Evolutionary conservation across 2,888 invertebrate genomes (phyloP).

Genomic region (Rhagonycha fulva): DNA sequence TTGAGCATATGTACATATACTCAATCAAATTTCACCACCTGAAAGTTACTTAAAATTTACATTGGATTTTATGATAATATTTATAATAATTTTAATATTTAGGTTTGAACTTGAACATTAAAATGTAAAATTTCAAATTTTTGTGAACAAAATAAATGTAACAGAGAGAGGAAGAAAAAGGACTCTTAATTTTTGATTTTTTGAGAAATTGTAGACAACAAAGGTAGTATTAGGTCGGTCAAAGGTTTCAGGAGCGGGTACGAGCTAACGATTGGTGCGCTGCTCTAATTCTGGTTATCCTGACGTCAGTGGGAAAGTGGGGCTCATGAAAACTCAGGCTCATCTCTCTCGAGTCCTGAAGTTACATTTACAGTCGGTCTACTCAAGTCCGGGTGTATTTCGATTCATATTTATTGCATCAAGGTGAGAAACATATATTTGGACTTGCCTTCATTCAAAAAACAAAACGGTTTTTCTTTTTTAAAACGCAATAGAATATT

Average conservation of each 20-base stretch:
- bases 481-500: background rate
- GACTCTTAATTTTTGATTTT: background rate
- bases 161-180: background rate
- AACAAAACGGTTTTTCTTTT: background rate
- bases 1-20: too few relatives aligned
- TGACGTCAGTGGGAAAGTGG: conserved; percentile 46
- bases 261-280: conserved; percentile 47
- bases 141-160: background rate
- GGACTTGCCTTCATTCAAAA: conserved; percentile 3
- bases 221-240: conserved; percentile 24
- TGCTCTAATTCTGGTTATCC: conserved; percentile 40
- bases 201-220: conserved; percentile 7
- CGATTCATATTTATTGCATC: conserved; percentile 35
- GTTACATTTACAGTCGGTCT: conserved; percentile 25
- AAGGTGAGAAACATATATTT: conserved; percentile 35
- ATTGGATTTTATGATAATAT: too few relatives aligned
- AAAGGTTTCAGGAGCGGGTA: conserved; percentile 32
- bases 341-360: conserved; percentile 41
- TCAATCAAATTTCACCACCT: too few relatives aligned
- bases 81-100: too few relatives aligned
- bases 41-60: too few relatives aligned
- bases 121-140: background rate
- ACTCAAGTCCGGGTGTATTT: conserved; percentile 51
- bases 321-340: conserved; percentile 42
- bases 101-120: too few relatives aligned